Percentiles rank a stretch among this genome's conserved stretches.
Evolutionary conservation across 2,113 vertebrate species (phyloP).

Genomic region (Ceyx cyanopectus): DNA sequence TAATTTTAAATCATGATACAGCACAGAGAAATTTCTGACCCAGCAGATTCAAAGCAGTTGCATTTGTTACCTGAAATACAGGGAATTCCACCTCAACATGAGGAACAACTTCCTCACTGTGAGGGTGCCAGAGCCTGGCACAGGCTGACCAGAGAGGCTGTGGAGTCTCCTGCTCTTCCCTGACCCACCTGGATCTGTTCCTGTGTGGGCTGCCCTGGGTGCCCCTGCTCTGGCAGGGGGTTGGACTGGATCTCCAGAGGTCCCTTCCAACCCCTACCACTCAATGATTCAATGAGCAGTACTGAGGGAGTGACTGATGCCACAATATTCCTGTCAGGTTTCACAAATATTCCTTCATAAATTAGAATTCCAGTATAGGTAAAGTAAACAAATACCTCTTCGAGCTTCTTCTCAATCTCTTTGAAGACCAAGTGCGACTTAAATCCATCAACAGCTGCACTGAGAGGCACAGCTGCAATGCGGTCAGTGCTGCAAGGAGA

Average conservation of each 20-base stretch:
- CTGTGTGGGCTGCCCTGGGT: no score
- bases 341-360: neutral
- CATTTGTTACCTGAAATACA: neutral
- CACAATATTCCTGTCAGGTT: neutral
- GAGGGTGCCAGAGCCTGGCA: no score
- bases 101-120: no score
- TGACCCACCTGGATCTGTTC: no score
- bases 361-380: neutral
- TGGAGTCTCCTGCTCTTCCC: no score
- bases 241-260: no score
- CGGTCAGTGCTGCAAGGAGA: slow-evolving; percentile 66
- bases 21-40: neutral
- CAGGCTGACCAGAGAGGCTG: no score
- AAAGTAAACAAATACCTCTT: slow-evolving; percentile 81
- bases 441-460: slow-evolving; percentile 83
- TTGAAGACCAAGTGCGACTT: slow-evolving; percentile 88
- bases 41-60: neutral
- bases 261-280: no score
- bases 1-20: neutral
- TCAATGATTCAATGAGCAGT: neutral
- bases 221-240: no score
- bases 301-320: neutral
- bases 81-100: no score
- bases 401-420: slow-evolving; percentile 91
- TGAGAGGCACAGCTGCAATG: slow-evolving; percentile 79